Conservation (phyloP, 2,113 vertebrate genomes). For the Dicentrarchus labrax region DNA sequence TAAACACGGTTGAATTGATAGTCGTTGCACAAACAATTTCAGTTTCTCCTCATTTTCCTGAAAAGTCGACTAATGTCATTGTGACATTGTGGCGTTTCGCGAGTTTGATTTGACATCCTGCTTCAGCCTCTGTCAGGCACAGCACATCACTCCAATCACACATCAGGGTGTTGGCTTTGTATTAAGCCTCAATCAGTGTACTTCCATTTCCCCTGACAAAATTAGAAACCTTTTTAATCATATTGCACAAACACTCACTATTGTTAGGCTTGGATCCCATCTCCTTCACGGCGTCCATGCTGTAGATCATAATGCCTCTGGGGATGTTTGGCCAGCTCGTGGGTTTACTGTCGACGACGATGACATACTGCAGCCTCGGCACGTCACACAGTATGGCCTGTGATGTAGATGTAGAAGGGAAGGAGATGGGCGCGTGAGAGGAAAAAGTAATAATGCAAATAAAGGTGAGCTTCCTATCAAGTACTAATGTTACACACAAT, state of each 20-base stretch:
- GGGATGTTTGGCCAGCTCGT: conserved; percentile 89
- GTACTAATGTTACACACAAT: not conserved
- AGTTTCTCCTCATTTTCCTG: not conserved
- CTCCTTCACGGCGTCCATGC: conserved; percentile 92
- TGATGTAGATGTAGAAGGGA: not conserved
- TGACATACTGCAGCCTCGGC: conserved; percentile 91
- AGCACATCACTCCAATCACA: conserved; percentile 59
- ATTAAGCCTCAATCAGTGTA: conserved; percentile 50
- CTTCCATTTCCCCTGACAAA: conserved; percentile 49
- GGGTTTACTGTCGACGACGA: conserved; percentile 93
- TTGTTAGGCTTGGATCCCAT: conserved; percentile 88
- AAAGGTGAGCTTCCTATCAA: not conserved
- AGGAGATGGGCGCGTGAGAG: not conserved
- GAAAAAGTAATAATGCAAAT: conserved; percentile 20
- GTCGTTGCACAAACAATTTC: not conserved
- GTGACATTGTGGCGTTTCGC: not conserved
- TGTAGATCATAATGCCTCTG: conserved; percentile 91
- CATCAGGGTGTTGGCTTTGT: conserved; percentile 48
- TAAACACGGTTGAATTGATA: not conserved
- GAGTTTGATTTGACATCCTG: conserved; percentile 19
- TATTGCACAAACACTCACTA: conserved; percentile 78
- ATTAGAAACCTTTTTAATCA: conserved; percentile 75
- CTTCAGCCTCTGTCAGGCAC: conserved; percentile 6
- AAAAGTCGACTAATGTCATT: not conserved
- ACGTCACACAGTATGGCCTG: conserved; percentile 93